Conservation (phyloP, 2,113 vertebrate genomes). For the Anarhynchus alexandrinus region DNA sequence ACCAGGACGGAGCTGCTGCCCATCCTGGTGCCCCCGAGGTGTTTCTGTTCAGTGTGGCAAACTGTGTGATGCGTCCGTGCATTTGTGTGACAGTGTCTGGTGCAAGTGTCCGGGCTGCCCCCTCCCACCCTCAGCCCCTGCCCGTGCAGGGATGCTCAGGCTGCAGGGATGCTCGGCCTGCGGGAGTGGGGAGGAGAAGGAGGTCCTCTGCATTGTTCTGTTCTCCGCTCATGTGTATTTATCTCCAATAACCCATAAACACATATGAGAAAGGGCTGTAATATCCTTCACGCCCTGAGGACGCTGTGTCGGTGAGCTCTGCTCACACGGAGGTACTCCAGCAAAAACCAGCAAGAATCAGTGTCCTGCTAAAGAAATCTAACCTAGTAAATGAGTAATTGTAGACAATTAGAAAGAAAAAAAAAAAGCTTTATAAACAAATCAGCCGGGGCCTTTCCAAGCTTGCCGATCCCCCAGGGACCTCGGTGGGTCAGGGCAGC, state of each 20-base stretch:
- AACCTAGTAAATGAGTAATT: not conserved
- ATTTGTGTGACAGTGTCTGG: not conserved
- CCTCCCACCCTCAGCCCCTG: not conserved
- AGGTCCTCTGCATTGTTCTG: not conserved
- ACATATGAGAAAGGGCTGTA: not conserved
- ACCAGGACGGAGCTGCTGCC: not conserved
- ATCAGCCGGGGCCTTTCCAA: not conserved
- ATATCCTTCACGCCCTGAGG: not conserved
- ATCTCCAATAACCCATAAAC: not conserved
- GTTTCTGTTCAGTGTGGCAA: constrained; percentile 38
- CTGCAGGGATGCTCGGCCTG: not conserved
- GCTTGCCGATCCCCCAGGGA: not conserved
- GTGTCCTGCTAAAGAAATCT: not conserved
- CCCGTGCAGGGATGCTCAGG: rapidly evolving
- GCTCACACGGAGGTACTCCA: not conserved
- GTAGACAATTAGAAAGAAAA: not conserved
- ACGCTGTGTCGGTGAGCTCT: rapidly evolving
- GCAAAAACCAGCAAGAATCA: not conserved
- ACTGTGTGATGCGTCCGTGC: not conserved
- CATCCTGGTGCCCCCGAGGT: not conserved
- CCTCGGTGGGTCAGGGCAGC: not conserved
- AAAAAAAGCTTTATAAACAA: not conserved
- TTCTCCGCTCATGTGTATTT: not conserved
- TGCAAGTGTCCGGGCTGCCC: not conserved
- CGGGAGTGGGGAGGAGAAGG: not conserved